Conservation (phyloP, 2,797 vertebrate genomes). For the Sebastes kiyomatsui region DNA sequence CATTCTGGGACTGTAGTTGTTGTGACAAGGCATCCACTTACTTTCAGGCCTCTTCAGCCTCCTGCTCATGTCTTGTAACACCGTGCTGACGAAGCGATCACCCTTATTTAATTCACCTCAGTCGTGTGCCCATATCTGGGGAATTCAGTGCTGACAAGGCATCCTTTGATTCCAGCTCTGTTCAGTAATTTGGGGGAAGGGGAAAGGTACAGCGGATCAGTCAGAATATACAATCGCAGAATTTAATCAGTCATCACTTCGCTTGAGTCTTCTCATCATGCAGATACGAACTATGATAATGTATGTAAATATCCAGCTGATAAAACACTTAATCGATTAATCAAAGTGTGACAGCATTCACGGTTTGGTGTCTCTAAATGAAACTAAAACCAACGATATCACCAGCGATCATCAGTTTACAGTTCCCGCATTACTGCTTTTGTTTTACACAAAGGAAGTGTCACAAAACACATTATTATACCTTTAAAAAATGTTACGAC, state of each 20-base stretch:
- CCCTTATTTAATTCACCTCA: slow-evolving; percentile 62
- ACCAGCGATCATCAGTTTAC: not conserved
- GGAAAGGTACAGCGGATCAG: slow-evolving; percentile 45
- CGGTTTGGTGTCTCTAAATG: slow-evolving; percentile 3
- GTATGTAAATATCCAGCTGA: slow-evolving; percentile 56
- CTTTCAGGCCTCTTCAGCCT: slow-evolving; percentile 41
- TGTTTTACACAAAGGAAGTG: slow-evolving; percentile 3
- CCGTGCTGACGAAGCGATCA: slow-evolving; percentile 64
- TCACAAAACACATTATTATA: not conserved
- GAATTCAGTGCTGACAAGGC: slow-evolving; percentile 77
- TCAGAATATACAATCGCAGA: slow-evolving; percentile 46
- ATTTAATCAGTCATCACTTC: slow-evolving; percentile 63
- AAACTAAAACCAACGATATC: not conserved
- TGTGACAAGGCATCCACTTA: slow-evolving; percentile 54
- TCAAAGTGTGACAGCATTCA: slow-evolving; percentile 24
- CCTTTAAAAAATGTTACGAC: not conserved
- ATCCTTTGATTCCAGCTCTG: slow-evolving; percentile 78
- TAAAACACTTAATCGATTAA: slow-evolving; percentile 41
- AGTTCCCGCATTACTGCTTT: not conserved
- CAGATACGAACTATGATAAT: slow-evolving; percentile 50
- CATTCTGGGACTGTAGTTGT: slow-evolving; percentile 31
- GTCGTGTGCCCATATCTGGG: slow-evolving; percentile 60
- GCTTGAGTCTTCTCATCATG: slow-evolving; percentile 54
- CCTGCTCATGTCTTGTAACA: slow-evolving; percentile 48
- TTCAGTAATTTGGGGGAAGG: slow-evolving; percentile 53